Conservation (phyloP, 2,888 invertebrate species). For the Pyrrhosoma nymphula region DNA sequence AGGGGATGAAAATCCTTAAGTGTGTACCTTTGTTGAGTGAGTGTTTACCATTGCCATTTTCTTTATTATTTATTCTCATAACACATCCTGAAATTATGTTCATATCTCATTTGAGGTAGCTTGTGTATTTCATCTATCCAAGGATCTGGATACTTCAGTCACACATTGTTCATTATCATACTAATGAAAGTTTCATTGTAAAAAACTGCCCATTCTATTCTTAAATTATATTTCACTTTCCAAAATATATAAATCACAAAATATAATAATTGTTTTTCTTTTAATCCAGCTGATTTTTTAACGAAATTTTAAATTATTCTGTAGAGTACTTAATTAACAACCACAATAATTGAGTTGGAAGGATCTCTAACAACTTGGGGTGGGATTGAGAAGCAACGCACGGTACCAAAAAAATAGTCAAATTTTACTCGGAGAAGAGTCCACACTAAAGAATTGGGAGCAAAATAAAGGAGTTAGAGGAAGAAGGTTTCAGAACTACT, state of each 20-base stretch:
- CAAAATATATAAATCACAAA: not conserved
- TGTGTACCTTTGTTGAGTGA: not conserved
- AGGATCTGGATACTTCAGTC: not conserved
- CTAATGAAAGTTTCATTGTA: not conserved
- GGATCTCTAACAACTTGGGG: no score
- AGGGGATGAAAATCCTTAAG: not conserved
- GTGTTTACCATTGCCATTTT: not conserved
- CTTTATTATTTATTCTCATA: conserved; percentile 50
- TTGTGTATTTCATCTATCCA: not conserved
- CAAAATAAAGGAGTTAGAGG: no score
- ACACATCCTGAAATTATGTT: not conserved
- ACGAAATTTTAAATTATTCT: not conserved
- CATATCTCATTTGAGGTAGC: not conserved
- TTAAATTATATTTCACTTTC: not conserved
- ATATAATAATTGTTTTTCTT: not conserved
- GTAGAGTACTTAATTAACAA: no score
- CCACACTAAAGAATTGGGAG: no score
- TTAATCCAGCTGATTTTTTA: not conserved
- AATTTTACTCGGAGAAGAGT: no score
- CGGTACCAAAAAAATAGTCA: no score
- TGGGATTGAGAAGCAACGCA: no score
- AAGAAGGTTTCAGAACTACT: no score
- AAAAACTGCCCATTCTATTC: not conserved
- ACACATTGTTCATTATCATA: not conserved
- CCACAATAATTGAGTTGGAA: no score